A percentile compares a stretch with the other conserved stretches of the same genome.
These are phyloP conservation scores for Contarinia nasturtii DNA, from an alignment of 1,140 invertebrate species.

Conservation along the genomic window DNA sequence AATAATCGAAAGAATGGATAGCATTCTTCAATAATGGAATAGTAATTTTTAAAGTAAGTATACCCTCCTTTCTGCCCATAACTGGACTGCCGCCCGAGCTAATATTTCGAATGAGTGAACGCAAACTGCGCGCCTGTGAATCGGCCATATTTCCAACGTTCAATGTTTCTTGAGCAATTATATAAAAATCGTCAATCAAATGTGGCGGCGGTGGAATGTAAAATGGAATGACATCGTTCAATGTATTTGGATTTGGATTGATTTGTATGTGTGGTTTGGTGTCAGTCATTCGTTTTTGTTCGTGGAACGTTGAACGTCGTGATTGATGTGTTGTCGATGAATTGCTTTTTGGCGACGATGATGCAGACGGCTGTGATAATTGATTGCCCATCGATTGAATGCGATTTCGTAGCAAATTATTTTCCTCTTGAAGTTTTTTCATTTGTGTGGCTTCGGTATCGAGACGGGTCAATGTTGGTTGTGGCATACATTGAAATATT, in stretches of 20 bases:
- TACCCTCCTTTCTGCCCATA: slow-evolving; percentile 47
- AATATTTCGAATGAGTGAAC: slow-evolving; percentile 59
- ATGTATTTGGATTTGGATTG: slow-evolving; percentile 27
- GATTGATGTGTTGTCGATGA: slow-evolving; percentile 1
- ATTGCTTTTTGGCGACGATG: background rate
- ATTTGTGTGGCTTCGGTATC: slow-evolving; percentile 68
- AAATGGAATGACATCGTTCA: slow-evolving; percentile 33
- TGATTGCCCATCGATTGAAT: slow-evolving; percentile 19
- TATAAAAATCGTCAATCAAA: slow-evolving; percentile 81
- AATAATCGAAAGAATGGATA: too few relatives aligned
- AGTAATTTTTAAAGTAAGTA: too few relatives aligned
- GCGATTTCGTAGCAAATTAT: slow-evolving; percentile 42
- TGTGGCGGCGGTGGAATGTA: slow-evolving; percentile 46
- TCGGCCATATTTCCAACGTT: slow-evolving; percentile 23
- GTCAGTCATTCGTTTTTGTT: slow-evolving; percentile 17
- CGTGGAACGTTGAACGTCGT: slow-evolving; percentile 7
- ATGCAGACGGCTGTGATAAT: slow-evolving; percentile 12
- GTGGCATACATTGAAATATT: slow-evolving; percentile 69
- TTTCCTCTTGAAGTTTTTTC: slow-evolving; percentile 65
- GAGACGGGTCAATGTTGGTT: slow-evolving; percentile 64
- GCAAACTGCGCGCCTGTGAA: slow-evolving; percentile 46
- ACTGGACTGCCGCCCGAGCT: slow-evolving; percentile 58
- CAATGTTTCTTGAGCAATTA: slow-evolving; percentile 57
- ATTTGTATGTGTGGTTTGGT: slow-evolving; percentile 23
- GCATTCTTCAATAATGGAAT: too few relatives aligned